Evolutionary conservation across 2,888 invertebrate species (phyloP).

Genomic region (Callyntrura guangdongensis): DNA sequence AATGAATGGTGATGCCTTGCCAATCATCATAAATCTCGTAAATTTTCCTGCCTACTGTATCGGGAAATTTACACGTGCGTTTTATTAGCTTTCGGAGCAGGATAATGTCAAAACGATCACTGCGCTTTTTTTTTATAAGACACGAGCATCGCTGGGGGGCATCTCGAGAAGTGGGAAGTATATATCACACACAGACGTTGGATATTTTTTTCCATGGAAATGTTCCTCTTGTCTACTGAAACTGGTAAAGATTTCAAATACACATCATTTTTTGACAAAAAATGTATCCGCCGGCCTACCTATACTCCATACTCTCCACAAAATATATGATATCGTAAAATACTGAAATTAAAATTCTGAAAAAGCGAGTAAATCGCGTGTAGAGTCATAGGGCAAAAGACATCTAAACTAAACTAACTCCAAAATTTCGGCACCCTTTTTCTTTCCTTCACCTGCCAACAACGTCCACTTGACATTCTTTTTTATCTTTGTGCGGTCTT

Average conservation of each 20-base stretch:
- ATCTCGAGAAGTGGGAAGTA: background rate
- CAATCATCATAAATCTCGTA: slow-evolving; percentile 42
- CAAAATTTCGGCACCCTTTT: slow-evolving; percentile 44
- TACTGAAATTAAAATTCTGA: slow-evolving; percentile 36
- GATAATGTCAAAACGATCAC: no score
- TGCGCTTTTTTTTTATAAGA: background rate
- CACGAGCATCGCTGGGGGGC: no score
- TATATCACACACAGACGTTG: background rate
- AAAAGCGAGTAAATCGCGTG: slow-evolving; percentile 31
- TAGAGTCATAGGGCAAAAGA: slow-evolving; percentile 17
- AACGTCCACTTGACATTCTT: slow-evolving; percentile 50
- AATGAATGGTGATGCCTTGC: slow-evolving; percentile 26
- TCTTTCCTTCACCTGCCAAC: slow-evolving; percentile 20
- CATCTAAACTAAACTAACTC: slow-evolving; percentile 39
- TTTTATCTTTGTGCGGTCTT: slow-evolving; percentile 21
- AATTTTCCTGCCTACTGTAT: slow-evolving; percentile 5
- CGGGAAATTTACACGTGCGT: slow-evolving; percentile 28
- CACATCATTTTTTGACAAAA: no score
- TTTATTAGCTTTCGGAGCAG: background rate
- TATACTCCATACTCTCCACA: no score
- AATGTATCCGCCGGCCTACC: no score
- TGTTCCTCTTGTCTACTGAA: background rate
- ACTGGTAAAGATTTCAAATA: background rate
- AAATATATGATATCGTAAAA: background rate
- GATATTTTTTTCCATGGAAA: slow-evolving; percentile 50